Evolutionary conservation across 1,140 invertebrate genomes (phyloP), one percentile per base, ranked within the genome.

Genomic region (Bicyclus anynana): DNA sequence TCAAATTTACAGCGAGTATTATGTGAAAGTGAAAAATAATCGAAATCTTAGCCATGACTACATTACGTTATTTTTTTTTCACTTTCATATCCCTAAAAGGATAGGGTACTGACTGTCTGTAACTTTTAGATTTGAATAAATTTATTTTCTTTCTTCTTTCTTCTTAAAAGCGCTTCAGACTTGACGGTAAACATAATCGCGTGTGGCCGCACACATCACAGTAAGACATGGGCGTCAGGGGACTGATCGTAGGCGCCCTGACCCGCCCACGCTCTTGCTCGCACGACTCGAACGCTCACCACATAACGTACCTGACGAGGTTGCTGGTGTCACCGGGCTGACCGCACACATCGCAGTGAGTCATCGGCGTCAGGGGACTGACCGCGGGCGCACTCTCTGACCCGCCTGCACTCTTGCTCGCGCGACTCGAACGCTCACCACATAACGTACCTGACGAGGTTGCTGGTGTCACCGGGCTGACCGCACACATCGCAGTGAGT

Each of bases 401-500:
- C 20, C 66, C 56, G 26, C 70, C 48, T 48, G 46, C 69, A 40
- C 49, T 61, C 27, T 55, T 50, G 44, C 63, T 57, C 17, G 20
- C 42, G 27, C 64, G 55, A 54, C 59, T 40, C 46, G 68, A 62
- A 38, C 69, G 60, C 69, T 59, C 35, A 35, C 7, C 29, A 55
- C 17, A 44, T n/a, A 17, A 17, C 0, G 5, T 10, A 40, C 5
- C 5, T 17, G 13, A 5, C 10, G 2, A 5, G 4, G 3, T 23
- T 23, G 2, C 2, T 23, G 7, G 23, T 23, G 2, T 4, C 7
- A 23, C 2, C 23, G 2, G 7, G 23, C 23, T 23, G 83, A 17
- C 88, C 76, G 80, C 94, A 95, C 48, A 93, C 93, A 74, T 92
- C 92, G 74, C 94, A 95, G 40, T 91, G 89, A 5, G 91, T 91